Conservation (phyloP, 2,113 vertebrate species). For the Zingel zingel region DNA sequence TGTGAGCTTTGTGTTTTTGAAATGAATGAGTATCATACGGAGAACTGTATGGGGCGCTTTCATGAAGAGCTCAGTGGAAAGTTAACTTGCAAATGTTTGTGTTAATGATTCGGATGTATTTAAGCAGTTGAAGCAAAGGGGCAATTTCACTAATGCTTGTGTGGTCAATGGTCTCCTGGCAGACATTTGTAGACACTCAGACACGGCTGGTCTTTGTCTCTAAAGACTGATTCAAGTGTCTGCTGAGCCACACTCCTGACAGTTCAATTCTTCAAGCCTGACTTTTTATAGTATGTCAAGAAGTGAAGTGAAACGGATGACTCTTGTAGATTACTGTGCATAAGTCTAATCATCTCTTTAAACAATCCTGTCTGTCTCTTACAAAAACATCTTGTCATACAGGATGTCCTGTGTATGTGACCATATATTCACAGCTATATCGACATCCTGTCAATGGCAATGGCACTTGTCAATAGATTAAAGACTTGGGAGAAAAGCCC, state of each 20-base stretch:
- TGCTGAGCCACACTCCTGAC: slow-evolving; percentile 7
- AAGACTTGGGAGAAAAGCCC: not conserved
- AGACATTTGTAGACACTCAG: slow-evolving; percentile 28
- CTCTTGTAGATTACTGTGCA: not conserved
- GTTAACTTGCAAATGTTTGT: slow-evolving; percentile 51
- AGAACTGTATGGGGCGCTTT: not conserved
- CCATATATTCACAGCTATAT: not conserved
- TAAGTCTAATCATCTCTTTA: not conserved
- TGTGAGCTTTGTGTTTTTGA: not conserved
- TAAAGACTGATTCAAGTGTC: slow-evolving; percentile 11
- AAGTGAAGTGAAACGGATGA: slow-evolving; percentile 4
- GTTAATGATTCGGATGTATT: slow-evolving; percentile 44
- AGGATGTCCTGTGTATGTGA: not conserved
- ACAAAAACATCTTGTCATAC: not conserved
- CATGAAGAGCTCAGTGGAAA: slow-evolving; percentile 30
- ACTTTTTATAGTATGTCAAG: not conserved
- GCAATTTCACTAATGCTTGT: slow-evolving; percentile 39
- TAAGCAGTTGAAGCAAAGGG: slow-evolving; percentile 12
- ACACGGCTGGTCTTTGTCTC: slow-evolving; percentile 16
- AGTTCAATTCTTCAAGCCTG: not conserved
- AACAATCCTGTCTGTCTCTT: not conserved
- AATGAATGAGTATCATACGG: slow-evolving; percentile 24
- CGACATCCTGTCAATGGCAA: not conserved
- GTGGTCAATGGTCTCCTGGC: slow-evolving; percentile 35
- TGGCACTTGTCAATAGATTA: not conserved